phyloP scores from a whole-genome alignment of 2,797 vertebrate species.

The Cheirogaleus major region DNA sequence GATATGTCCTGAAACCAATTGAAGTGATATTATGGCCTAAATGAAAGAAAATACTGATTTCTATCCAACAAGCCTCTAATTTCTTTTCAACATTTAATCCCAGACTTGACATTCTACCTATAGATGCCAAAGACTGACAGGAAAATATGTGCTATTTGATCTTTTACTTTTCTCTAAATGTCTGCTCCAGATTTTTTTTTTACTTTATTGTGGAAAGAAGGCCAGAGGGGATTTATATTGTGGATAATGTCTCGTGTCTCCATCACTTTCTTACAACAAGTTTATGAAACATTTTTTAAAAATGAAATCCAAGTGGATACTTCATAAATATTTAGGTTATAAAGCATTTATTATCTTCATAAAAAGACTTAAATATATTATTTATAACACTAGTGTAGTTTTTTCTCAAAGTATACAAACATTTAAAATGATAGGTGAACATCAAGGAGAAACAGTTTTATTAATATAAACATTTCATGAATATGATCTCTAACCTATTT shows the following conservation, averaged over 20 bases:
- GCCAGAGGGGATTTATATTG: not conserved
- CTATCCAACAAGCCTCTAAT: not conserved
- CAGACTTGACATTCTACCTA: not conserved
- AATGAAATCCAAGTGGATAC: not conserved
- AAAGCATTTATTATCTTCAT: not conserved
- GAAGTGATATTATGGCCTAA: not conserved
- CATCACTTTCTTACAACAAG: not conserved
- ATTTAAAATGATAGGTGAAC: not conserved
- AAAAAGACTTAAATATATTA: not conserved
- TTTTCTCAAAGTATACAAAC: not conserved
- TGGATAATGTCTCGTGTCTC: not conserved
- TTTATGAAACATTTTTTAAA: not conserved
- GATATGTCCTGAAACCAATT: not conserved
- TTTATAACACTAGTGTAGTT: not conserved
- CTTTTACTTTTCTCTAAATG: not conserved
- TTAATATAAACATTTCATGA: not conserved
- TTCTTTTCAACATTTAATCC: not conserved
- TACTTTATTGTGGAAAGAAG: not conserved
- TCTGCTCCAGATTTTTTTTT: not conserved
- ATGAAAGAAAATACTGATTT: not conserved
- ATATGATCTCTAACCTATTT: not conserved
- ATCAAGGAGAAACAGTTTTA: conserved; percentile 3
- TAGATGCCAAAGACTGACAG: not conserved
- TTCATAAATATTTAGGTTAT: not conserved
- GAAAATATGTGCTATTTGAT: not conserved